phyloP scores from a whole-genome alignment of 2,113 vertebrate species.

The Scolopax mira region DNA sequence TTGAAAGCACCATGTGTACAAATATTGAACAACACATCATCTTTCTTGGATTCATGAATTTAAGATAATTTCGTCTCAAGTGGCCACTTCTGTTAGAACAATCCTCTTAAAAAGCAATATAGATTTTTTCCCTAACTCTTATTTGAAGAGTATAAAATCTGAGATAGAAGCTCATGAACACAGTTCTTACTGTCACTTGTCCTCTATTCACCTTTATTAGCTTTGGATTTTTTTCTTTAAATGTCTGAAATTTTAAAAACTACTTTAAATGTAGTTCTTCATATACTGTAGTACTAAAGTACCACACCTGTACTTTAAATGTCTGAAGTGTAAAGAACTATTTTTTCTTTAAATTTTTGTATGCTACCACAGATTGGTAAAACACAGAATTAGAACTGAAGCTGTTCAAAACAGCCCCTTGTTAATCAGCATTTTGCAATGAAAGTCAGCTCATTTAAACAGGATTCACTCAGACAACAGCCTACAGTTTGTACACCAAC shows the following conservation, averaged over 20 bases:
- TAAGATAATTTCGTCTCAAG: background rate
- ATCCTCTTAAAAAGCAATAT: background rate
- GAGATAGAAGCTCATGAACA: background rate
- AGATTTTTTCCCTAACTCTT: background rate
- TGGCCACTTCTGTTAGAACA: background rate
- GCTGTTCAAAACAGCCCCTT: background rate
- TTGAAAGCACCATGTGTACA: background rate
- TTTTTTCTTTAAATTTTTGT: background rate
- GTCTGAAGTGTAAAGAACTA: background rate
- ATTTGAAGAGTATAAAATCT: background rate
- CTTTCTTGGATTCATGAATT: background rate
- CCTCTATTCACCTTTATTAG: background rate
- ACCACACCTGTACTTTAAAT: background rate
- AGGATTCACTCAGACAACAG: background rate
- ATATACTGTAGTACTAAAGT: background rate
- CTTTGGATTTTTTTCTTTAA: background rate
- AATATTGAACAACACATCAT: accelerated
- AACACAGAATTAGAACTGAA: background rate
- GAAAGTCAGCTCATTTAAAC: background rate
- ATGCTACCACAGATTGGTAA: background rate
- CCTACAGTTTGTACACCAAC: background rate
- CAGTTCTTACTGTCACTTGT: background rate
- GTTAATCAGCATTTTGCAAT: background rate
- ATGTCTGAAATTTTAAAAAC: background rate
- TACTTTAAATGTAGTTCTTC: background rate